Percentiles rank a stretch among this genome's conserved stretches.
phyloP scores from a whole-genome alignment of 2,888 invertebrate genomes.

The Sacculina carcini region DNA sequence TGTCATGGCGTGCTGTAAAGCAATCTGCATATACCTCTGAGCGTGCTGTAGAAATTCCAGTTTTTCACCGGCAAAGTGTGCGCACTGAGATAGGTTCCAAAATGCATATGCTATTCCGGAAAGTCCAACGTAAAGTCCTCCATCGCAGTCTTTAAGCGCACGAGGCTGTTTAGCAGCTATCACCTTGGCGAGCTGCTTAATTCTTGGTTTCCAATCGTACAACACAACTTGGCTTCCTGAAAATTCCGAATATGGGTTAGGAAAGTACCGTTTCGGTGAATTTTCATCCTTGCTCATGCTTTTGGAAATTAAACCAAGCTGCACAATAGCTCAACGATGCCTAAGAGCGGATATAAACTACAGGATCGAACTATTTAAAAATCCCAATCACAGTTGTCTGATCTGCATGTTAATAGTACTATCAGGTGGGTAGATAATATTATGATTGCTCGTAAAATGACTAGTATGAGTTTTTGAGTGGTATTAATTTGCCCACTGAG shows the following conservation, averaged over 20 bases:
- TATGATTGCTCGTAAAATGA: too few relatives aligned
- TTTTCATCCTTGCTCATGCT: not conserved
- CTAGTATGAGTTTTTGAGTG: too few relatives aligned
- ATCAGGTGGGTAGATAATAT: too few relatives aligned
- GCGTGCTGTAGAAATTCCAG: constrained; percentile 29
- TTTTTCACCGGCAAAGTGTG: constrained; percentile 17
- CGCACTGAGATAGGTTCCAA: constrained; percentile 34
- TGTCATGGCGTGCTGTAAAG: constrained; percentile 26
- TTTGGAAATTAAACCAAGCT: not conserved
- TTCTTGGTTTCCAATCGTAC: not conserved
- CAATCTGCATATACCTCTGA: constrained; percentile 32
- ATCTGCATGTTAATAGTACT: too few relatives aligned
- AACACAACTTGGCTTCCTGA: not conserved
- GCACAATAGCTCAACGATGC: too few relatives aligned
- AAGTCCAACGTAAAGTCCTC: constrained; percentile 40
- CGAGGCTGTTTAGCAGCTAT: constrained; percentile 18
- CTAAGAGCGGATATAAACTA: too few relatives aligned
- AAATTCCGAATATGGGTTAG: constrained; percentile 17
- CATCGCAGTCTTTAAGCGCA: constrained; percentile 22
- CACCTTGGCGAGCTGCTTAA: constrained; percentile 11
- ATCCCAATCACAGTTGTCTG: too few relatives aligned
- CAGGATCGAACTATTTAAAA: too few relatives aligned
- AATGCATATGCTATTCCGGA: constrained; percentile 50
- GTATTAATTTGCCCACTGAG: too few relatives aligned
- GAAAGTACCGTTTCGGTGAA: constrained; percentile 18